Percentiles rank a stretch among this genome's conserved stretches.
Evolutionary conservation across 2,113 vertebrate genomes (phyloP).

Genomic region (Perccottus glenii): DNA sequence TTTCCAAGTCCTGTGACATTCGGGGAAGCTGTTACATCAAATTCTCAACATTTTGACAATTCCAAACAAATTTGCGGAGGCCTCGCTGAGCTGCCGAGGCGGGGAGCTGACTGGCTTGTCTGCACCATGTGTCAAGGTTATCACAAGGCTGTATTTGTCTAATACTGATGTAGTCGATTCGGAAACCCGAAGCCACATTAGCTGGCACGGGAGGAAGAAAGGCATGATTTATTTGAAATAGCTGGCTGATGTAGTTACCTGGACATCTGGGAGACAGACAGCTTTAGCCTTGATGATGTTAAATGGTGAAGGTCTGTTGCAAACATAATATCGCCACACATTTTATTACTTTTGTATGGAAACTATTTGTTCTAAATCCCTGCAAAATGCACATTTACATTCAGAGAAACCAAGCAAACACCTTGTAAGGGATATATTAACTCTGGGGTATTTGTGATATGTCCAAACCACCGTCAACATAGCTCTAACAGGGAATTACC

Average conservation of each 20-base stretch:
- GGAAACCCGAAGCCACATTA: constrained; percentile 49
- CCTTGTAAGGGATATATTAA: constrained; percentile 58
- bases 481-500: constrained; percentile 17
- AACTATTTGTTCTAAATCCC: constrained; percentile 35
- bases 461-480: constrained; percentile 56
- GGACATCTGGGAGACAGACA: constrained; percentile 24
- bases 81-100: constrained; percentile 19
- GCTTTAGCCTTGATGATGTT: background rate
- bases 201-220: constrained; percentile 5
- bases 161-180: constrained; percentile 37
- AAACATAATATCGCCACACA: background rate
- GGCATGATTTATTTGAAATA: constrained; percentile 40
- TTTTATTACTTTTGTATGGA: background rate
- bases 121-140: constrained; percentile 62
- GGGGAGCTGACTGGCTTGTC: constrained; percentile 45
- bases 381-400: constrained; percentile 30
- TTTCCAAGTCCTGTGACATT: constrained; percentile 62
- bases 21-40: constrained; percentile 60
- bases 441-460: constrained; percentile 43
- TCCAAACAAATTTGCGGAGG: constrained; percentile 69
- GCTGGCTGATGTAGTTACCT: constrained; percentile 12
- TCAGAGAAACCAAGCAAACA: constrained; percentile 30
- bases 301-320: constrained; percentile 10
- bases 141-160: constrained; percentile 55
- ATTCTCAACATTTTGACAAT: constrained; percentile 70